phyloP scores from a whole-genome alignment of 2,113 vertebrate species.

The Erythrocebus patas region DNA sequence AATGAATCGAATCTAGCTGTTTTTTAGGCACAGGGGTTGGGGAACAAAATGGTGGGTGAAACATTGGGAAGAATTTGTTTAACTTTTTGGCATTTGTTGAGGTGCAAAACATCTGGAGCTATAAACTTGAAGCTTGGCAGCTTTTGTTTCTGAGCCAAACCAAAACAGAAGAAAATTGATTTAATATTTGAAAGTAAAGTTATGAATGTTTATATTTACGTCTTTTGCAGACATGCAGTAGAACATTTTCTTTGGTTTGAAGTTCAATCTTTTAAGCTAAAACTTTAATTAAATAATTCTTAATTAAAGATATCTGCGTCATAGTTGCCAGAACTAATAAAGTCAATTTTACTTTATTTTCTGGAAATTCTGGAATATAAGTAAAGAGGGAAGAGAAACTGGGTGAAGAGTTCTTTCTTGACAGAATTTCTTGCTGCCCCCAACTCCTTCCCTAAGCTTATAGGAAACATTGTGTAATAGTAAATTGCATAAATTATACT shows the following conservation, averaged over 20 bases:
- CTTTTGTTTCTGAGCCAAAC: slow-evolving; percentile 48
- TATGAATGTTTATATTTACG: slow-evolving; percentile 60
- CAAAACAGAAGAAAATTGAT: slow-evolving; percentile 54
- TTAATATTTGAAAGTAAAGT: slow-evolving; percentile 64
- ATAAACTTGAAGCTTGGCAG: slow-evolving; percentile 46
- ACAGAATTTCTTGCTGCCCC: not conserved
- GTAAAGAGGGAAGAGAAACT: not conserved
- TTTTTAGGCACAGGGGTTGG: not conserved
- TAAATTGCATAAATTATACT: not conserved
- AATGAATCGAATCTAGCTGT: slow-evolving; percentile 61
- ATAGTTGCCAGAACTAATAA: slow-evolving; percentile 35
- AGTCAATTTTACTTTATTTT: slow-evolving; percentile 43
- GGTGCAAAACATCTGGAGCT: slow-evolving; percentile 64
- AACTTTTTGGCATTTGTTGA: slow-evolving; percentile 51
- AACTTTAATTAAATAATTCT: slow-evolving; percentile 58
- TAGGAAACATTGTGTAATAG: not conserved
- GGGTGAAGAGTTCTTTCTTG: not conserved
- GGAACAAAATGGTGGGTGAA: not conserved
- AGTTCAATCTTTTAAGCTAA: slow-evolving; percentile 44
- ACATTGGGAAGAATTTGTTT: not conserved
- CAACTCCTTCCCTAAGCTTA: not conserved
- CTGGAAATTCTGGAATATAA: slow-evolving; percentile 11
- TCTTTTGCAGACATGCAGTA: slow-evolving; percentile 39
- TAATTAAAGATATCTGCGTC: slow-evolving; percentile 39
- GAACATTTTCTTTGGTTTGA: slow-evolving; percentile 57